Conservation (phyloP, 2,888 invertebrate species). For the Sialis lutaria region DNA sequence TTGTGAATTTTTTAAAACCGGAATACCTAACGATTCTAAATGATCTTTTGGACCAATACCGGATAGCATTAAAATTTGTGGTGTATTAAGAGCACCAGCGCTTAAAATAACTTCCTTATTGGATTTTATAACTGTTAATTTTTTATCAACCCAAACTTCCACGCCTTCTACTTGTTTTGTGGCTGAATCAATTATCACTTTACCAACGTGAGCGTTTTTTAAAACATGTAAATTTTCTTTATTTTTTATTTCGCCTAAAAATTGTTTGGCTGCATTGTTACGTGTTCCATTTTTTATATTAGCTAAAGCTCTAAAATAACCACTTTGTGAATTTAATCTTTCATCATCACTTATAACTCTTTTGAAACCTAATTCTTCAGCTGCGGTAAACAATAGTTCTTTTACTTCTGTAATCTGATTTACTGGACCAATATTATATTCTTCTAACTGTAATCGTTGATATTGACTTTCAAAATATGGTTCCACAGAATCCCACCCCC, state of each 20-base stretch:
- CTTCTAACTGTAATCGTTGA: too few relatives aligned
- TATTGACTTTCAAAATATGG: constrained; percentile 24
- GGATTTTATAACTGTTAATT: constrained; percentile 20
- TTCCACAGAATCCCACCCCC: constrained; percentile 33
- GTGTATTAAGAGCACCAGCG: constrained; percentile 45
- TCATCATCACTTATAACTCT: constrained; percentile 13
- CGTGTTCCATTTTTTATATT: constrained; percentile 21
- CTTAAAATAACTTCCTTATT: constrained; percentile 44
- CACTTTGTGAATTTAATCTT: constrained; percentile 11
- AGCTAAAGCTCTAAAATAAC: constrained; percentile 14
- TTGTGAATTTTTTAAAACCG: constrained; percentile 25
- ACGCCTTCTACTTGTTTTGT: constrained; percentile 28
- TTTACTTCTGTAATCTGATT: constrained; percentile 8
- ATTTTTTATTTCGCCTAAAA: constrained; percentile 25
- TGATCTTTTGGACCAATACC: constrained; percentile 39
- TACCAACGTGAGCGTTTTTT: constrained; percentile 34
- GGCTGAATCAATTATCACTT: constrained; percentile 29
- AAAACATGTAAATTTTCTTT: constrained; percentile 39
- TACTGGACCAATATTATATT: too few relatives aligned
- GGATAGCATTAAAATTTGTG: constrained; percentile 52
- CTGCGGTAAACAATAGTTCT: constrained; percentile 9
- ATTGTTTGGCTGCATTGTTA: constrained; percentile 24
- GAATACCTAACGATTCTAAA: constrained; percentile 27
- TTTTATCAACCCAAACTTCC: constrained; percentile 20
- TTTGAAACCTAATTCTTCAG: constrained; percentile 7